Base-by-base conservation (phyloP, 92 coral and sea anemone genomes). In the Umimayanthus kanabou region DNA sequence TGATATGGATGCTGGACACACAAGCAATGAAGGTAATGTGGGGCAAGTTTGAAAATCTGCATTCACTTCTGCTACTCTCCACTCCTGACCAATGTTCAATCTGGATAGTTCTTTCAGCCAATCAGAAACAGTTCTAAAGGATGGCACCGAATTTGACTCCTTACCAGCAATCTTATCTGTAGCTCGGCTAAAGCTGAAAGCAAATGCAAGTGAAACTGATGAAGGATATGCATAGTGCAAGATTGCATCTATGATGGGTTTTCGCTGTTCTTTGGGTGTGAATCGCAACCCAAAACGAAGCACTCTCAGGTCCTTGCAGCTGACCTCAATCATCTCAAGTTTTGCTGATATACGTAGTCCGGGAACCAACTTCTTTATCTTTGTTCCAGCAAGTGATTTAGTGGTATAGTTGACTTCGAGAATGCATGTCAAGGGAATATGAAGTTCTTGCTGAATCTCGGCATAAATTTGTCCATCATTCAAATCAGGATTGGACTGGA, bases 371-470 rank as follows among this genome's bases (percentile, higher is more conserved):
- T 94, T 95, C 85, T 95, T 97, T 4, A 91, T 71, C 76, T 91
- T 97, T 16, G 93, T 88, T 28, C 95, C 94, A 16, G 92, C 94
- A 79, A 96, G 91, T 22, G 93, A 94, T 66, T 90, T 90, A 26
- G 87, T 65, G 73, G 90, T 89, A 75, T 87, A 95, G 77, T 75
- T 86, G 43, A 97, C 89, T 22, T 95, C 93, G 61, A 89, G 91
- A 33, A 97, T 97, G 82, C 99, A 97, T 22, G 99, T 94, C 83
- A 92, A 97, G 14, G 99, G 99, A 30, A 97, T 97, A 87, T 95
- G 97, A 47, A 97, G 85, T 33, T 94, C 99, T 80, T 96, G 94
- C 77, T 95, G 97, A 8, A 92, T 92, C 45, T 97, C 97, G 2
- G 95, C 89, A 85, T 92, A 92, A 49, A 92, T 92, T 33, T 92